Base-by-base conservation (phyloP, 2,888 invertebrate species). In the Brenthis daphne region DNA sequence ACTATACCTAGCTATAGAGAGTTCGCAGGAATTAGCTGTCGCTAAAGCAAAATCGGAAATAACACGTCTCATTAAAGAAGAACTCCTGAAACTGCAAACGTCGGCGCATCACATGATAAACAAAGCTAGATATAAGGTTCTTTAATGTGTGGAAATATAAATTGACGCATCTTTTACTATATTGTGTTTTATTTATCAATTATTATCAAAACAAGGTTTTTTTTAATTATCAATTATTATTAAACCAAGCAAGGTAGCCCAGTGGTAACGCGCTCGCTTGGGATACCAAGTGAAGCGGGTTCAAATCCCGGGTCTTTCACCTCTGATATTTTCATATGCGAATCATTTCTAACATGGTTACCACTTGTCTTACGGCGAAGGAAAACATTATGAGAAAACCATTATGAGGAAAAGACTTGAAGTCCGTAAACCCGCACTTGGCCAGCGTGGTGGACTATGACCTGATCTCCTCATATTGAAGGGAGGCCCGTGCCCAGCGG, bases 1-100 rank as follows among this genome's bases (percentile, higher is more conserved):
- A 84, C 93, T 99, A 0, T 99, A 99, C 89, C 94, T 99, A 75
- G 99, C 99, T n/a, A 99, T 99, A 78, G 99, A 99, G 86, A 99
- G 99, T 79, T 98, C 99, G 3, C 98, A 97, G 80, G 99, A 99
- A 85, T 94, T 99, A 74, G 98, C 99, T 1, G 98, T 99, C 13
- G 97, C 97, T 65, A 98, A 98, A 86, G 99, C 99, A 1, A 98
- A 98, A 88, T 97, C 98, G 3, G 99, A 99, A 90, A 99, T 99
- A 66, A 98, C 99, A 0, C 95, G 99, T 43, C 95, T 99, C 66
- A 99, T 99, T 83, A 99, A 99, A 86, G 99, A 99, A 88, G 99
- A 99, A 84, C 94, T 99, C 66, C 95, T 99, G 57, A 97, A 99
- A 89, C 92, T 99, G 74, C 96, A 96, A 84, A 96, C 97, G 14